Evolutionary conservation across 2,797 vertebrate species (phyloP), one percentile per base, ranked within the genome.

Genomic region (Bovichtus diacanthus): DNA sequence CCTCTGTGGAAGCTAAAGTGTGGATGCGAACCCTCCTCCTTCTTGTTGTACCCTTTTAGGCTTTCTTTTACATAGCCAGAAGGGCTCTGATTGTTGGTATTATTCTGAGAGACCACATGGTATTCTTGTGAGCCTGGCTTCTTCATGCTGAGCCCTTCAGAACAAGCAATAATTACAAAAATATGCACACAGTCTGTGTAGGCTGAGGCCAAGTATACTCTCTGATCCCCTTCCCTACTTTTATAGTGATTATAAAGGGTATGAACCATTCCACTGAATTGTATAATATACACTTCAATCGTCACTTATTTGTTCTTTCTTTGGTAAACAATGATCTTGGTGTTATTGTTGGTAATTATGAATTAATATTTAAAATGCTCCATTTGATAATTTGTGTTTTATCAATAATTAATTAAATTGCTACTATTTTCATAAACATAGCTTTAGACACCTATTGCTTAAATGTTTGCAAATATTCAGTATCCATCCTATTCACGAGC

Each of bases 151-250:
- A 91, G 90, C 85, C 74, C 76, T 81, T 87, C 81, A 87, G 81
- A 91, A 90, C 81, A 89, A 92, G 88, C 93, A 93, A 93, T 94
- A 95, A 95, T 93, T 93, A 91, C 93, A 93, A 91, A 75, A 89
- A 93, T 89, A 88, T 88, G 83, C 74, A 81, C 81, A 68, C 76
- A 84, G 81, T 83, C 76, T 86, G 76, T 77, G 75, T 69, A 85
- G 83, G 63, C 62, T 66, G 67, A 82, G 54, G 61, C 69, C 63
- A 82, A 70, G 76, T 68, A 62, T 46, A 53, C 54, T 68, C 55
- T 77, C 58, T 67, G 66, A 71, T 34, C 64, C 29, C 15, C 49
- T 46, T 38, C 64, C 72, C 58, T 63, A 61, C 49, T 51, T 84
- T 74, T 77, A 75, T 61, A 78, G 54, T 56, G 51, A 61, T 70